These are phyloP conservation scores for Eurytoma californica DNA, from an alignment of 2,888 invertebrate species.

Conservation along the genomic window DNA sequence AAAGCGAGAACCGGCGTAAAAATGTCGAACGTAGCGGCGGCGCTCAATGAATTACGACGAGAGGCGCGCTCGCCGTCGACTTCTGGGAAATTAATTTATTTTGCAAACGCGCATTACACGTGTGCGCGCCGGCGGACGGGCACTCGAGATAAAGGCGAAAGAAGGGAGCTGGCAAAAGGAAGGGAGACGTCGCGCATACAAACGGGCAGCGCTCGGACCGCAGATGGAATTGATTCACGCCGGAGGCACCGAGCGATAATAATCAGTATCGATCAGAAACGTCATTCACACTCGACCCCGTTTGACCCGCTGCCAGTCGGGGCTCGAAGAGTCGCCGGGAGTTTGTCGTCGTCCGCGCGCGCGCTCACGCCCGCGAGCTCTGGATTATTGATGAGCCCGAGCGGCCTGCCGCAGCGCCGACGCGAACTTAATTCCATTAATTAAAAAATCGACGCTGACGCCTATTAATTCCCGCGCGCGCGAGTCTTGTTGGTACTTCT, in stretches of 20 bases:
- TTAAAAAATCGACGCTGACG: conserved; percentile 5
- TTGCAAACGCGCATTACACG: not conserved
- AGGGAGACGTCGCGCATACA: not conserved
- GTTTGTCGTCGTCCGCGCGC: not conserved
- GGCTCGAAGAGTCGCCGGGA: no score
- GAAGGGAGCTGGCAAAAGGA: not conserved
- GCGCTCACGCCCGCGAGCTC: not conserved
- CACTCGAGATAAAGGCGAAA: not conserved
- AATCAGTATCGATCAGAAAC: conserved; percentile 48
- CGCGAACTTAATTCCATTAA: not conserved
- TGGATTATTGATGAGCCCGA: conserved; percentile 8
- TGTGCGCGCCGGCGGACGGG: no score
- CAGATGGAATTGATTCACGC: conserved; percentile 19
- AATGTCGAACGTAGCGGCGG: no score
- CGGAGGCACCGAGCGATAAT: conserved; percentile 10
- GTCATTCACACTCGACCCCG: conserved; percentile 48
- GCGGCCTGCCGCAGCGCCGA: not conserved
- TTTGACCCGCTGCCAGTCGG: conserved; percentile 22
- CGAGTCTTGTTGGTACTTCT: not conserved
- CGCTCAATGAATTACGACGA: no score
- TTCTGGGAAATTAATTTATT: not conserved
- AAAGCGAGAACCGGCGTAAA: no score
- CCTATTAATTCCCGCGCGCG: not conserved
- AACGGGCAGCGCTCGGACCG: not conserved
- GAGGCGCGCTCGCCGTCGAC: not conserved